Percentiles rank a stretch among this genome's conserved stretches.
phyloP scores from a whole-genome alignment of 2,113 vertebrate species.

The Dolichotis patagonum region DNA sequence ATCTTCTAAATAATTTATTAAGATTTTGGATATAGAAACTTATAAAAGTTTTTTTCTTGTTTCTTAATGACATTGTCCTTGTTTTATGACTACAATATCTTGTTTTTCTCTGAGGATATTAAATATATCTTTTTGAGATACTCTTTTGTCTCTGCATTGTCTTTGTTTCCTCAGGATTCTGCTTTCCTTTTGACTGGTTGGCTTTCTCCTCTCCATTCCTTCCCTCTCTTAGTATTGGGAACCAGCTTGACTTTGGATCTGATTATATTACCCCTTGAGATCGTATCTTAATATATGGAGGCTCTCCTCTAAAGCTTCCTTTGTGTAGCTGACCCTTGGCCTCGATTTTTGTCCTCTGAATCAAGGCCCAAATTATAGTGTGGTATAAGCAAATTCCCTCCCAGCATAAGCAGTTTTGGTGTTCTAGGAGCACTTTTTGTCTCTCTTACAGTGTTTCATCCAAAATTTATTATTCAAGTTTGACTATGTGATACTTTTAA shows the following conservation, averaged over 20 bases:
- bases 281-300: neutral
- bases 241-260: neutral
- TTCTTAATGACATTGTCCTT: neutral
- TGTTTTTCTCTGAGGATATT: neutral
- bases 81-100: neutral
- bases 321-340: neutral
- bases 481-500: slow-evolving; percentile 53
- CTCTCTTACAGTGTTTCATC: slow-evolving; percentile 3
- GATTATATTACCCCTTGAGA: neutral
- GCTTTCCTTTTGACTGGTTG: neutral
- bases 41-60: neutral
- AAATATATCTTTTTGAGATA: neutral
- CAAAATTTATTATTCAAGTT: slow-evolving; percentile 12
- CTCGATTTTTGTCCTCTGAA: slow-evolving; percentile 40
- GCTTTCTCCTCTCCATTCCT: neutral
- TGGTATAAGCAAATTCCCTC: neutral
- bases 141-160: neutral
- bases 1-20: neutral
- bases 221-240: neutral
- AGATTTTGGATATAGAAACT: neutral
- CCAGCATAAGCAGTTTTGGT: neutral
- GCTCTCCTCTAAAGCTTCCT: neutral
- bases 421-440: neutral
- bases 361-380: neutral
- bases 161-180: neutral